phyloP scores from a whole-genome alignment of 2,113 vertebrate genomes.

The Lampris incognitus region DNA sequence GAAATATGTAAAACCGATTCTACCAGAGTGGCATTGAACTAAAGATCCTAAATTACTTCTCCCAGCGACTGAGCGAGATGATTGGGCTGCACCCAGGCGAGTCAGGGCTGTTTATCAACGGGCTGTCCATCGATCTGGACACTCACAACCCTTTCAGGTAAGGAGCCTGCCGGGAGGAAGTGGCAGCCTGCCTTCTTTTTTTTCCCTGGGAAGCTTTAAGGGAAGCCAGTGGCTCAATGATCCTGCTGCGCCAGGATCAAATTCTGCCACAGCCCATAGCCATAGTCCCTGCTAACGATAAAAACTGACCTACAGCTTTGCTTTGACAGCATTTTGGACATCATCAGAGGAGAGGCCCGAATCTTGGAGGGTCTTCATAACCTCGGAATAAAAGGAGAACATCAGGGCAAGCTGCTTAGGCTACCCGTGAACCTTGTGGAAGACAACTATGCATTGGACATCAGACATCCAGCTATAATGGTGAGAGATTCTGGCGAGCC shows the following conservation, averaged over 20 bases:
- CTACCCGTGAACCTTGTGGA: conserved; percentile 81
- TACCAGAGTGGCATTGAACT: conserved; percentile 16
- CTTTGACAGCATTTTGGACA: conserved; percentile 81
- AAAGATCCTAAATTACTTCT: conserved; percentile 54
- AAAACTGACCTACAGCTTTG: conserved; percentile 28
- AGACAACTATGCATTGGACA: conserved; percentile 88
- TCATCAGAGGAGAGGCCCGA: conserved; percentile 89
- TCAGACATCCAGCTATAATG: conserved; percentile 89
- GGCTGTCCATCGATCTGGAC: conserved; percentile 89
- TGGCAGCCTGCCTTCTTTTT: conserved; percentile 22
- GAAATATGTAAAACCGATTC: no score
- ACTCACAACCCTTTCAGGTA: conserved; percentile 93
- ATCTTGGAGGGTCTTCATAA: conserved; percentile 90
- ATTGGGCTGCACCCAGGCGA: conserved; percentile 92
- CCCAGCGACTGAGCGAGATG: conserved; percentile 85
- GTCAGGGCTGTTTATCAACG: conserved; percentile 91
- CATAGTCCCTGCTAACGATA: background rate
- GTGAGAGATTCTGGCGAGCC: conserved; percentile 78
- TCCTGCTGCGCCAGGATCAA: conserved; percentile 31
- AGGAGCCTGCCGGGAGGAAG: conserved; percentile 38
- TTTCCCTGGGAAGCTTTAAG: conserved; percentile 18
- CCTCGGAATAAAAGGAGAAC: conserved; percentile 87
- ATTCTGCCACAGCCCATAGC: conserved; percentile 5
- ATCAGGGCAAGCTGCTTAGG: conserved; percentile 85
- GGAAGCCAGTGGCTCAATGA: conserved; percentile 11